Evolutionary conservation across 2,888 invertebrate species (phyloP).

Genomic region (Chesias legatella): DNA sequence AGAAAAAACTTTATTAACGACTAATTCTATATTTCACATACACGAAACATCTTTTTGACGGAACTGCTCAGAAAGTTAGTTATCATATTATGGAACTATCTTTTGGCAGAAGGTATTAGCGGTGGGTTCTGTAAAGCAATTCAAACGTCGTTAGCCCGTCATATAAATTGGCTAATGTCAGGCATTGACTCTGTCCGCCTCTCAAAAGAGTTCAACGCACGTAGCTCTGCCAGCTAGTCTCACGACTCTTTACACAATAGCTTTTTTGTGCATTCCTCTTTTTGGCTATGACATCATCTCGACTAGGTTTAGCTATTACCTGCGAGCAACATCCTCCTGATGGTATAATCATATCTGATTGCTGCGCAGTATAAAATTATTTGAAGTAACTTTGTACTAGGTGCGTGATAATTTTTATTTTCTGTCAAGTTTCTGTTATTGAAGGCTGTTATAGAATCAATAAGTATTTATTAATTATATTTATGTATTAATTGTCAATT

Average conservation of each 20-base stretch:
- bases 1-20: too few relatives aligned
- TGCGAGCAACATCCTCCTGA: constrained; percentile 26
- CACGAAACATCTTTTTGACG: too few relatives aligned
- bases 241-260: constrained; percentile 75
- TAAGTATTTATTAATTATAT: too few relatives aligned
- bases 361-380: constrained; percentile 10
- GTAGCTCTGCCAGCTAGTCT: constrained; percentile 63
- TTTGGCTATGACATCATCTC: constrained; percentile 76
- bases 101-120: too few relatives aligned
- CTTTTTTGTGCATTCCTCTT: constrained; percentile 71
- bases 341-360: constrained; percentile 22
- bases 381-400: constrained; percentile 10
- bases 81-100: too few relatives aligned
- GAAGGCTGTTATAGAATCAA: too few relatives aligned
- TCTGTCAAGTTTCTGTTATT: too few relatives aligned
- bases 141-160: constrained; percentile 50
- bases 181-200: constrained; percentile 61
- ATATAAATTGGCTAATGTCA: constrained; percentile 69
- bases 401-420: background rate
- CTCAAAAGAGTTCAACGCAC: constrained; percentile 76
- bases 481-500: too few relatives aligned
- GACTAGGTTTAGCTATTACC: constrained; percentile 36
- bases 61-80: too few relatives aligned
- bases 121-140: constrained; percentile 38
- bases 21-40: too few relatives aligned